Percentiles rank a stretch among this genome's conserved stretches.
These are phyloP conservation scores for Matsumyia berberina DNA, from an alignment of 2,888 invertebrate species.

Conservation along the genomic window DNA sequence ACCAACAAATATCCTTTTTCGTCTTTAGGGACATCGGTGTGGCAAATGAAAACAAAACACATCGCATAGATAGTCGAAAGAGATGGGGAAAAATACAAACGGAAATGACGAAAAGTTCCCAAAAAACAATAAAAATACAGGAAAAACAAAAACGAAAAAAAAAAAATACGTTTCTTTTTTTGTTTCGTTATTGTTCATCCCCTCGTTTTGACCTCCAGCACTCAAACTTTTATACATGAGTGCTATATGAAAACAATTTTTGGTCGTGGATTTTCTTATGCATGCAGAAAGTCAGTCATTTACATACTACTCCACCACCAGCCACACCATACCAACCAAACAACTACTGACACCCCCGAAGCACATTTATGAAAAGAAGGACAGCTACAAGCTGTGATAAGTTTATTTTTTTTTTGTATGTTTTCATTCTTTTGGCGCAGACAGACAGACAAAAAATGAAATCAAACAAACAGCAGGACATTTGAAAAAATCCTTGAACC, in stretches of 20 bases:
- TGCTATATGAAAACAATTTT: constrained; percentile 10
- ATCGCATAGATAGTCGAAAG: constrained; percentile 30
- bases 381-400: constrained; percentile 56
- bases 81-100: constrained; percentile 31
- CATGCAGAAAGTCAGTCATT: constrained; percentile 51
- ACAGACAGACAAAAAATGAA: constrained; percentile 23
- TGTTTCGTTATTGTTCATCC: constrained; percentile 21
- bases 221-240: constrained; percentile 32
- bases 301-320: constrained; percentile 34
- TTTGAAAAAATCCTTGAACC: constrained; percentile 20
- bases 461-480: constrained; percentile 32
- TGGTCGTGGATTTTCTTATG: constrained; percentile 22
- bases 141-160: neutral
- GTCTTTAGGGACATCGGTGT: constrained; percentile 58
- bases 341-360: constrained; percentile 27
- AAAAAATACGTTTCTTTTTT: constrained; percentile 3
- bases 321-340: neutral
- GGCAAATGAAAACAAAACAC: constrained; percentile 61
- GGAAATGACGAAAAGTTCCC: constrained; percentile 47
- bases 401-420: constrained; percentile 30
- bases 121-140: constrained; percentile 30
- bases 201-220: constrained; percentile 10
- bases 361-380: constrained; percentile 36
- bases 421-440: constrained; percentile 18
- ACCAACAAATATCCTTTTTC: constrained; percentile 49